Evolutionary conservation across 2,113 vertebrate species (phyloP).

Genomic region (Rhadina sibilatrix): DNA sequence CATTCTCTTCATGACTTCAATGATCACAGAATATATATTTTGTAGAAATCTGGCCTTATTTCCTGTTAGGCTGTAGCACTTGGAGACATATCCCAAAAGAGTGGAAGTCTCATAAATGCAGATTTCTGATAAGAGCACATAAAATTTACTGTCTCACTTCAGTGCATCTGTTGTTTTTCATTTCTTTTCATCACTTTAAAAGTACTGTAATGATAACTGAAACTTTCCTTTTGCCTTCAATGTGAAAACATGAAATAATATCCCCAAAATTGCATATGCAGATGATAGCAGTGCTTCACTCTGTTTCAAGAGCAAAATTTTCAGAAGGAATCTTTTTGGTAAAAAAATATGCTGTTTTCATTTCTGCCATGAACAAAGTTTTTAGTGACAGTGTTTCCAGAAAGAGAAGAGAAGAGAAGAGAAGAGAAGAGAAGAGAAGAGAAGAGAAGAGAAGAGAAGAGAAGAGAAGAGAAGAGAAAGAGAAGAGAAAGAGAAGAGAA

Average conservation of each 20-base stretch:
- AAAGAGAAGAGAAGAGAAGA: no score
- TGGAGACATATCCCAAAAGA: background rate
- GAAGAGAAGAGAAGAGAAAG: no score
- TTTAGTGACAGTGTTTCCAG: background rate
- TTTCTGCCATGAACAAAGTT: background rate
- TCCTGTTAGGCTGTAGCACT: background rate
- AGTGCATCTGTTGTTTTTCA: slow-evolving; percentile 15
- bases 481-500: no score
- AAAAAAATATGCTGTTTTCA: background rate
- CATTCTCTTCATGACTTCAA: background rate
- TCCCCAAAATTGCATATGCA: background rate
- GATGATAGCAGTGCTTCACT: background rate
- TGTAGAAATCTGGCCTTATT: background rate
- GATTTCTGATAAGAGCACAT: slow-evolving; percentile 5
- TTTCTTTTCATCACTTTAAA: slow-evolving; percentile 26
- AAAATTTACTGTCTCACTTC: background rate
- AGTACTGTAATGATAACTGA: background rate
- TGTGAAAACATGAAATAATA: background rate
- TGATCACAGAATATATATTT: background rate
- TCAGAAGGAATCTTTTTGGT: background rate
- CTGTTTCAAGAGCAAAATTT: background rate
- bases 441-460: no score
- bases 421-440: no score
- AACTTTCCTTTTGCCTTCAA: background rate
- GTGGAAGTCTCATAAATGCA: background rate